Conservation (phyloP, 2,797 vertebrate species). For the Etheostoma perlongum region DNA sequence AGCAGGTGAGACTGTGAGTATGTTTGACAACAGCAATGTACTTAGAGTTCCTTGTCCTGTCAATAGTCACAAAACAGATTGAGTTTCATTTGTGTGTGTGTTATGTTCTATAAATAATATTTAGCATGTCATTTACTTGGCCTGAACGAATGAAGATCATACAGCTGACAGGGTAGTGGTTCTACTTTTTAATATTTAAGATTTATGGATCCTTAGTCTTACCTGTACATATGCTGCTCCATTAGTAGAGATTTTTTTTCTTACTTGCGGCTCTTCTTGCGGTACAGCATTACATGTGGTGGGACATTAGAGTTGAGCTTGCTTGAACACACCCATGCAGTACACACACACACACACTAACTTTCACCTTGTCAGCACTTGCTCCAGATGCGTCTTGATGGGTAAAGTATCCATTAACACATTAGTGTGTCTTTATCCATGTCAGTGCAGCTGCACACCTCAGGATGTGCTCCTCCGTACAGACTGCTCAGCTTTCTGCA, state of each 20-base stretch:
- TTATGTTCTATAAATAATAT: neutral
- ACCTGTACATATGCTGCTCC: constrained; percentile 17
- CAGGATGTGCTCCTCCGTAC: constrained; percentile 6
- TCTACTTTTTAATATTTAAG: constrained; percentile 5
- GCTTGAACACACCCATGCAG: constrained; percentile 17
- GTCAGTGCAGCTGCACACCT: constrained; percentile 61
- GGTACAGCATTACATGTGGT: constrained; percentile 23
- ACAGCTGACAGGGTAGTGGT: neutral
- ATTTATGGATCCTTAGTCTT: constrained; percentile 6
- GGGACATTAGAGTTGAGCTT: constrained; percentile 18
- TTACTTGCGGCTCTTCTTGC: constrained; percentile 23
- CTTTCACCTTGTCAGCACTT: constrained; percentile 71
- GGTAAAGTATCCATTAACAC: constrained; percentile 73
- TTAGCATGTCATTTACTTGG: neutral
- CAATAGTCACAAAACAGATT: constrained; percentile 20
- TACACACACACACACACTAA: constrained; percentile 9
- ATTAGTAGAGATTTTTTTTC: neutral
- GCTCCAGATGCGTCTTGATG: constrained; percentile 66
- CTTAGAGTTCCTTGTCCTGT: constrained; percentile 33
- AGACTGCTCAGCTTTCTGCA: constrained; percentile 20
- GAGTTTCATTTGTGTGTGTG: neutral
- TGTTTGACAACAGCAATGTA: constrained; percentile 46
- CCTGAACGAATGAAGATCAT: neutral
- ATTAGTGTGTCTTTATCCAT: constrained; percentile 63
- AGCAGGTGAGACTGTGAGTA: constrained; percentile 20